These are phyloP conservation scores for Axinella damicornis DNA, from an alignment of 37 sponge, comb jelly and placozoan genomes.

Conservation along the genomic window DNA sequence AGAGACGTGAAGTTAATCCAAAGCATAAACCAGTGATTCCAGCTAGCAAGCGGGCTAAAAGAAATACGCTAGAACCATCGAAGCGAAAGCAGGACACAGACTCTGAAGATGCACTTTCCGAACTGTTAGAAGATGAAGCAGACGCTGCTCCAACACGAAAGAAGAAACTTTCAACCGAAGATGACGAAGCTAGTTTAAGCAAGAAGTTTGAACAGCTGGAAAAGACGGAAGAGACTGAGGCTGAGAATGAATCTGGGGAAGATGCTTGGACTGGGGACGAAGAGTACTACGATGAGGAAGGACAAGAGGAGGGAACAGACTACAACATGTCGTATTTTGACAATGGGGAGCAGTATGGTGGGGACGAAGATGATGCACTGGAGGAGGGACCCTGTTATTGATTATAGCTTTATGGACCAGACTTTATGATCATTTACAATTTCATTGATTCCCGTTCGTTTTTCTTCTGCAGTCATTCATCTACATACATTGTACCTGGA, in stretches of 20 bases:
- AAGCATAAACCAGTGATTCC: neutral
- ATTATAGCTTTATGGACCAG: too few species aligned
- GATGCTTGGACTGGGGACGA: conserved; percentile 45
- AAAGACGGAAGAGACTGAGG: conserved; percentile 3
- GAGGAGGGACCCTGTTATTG: conserved; percentile 83
- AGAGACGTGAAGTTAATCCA: neutral
- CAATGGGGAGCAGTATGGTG: conserved; percentile 79
- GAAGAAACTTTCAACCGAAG: too few species aligned
- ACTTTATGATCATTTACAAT: too few species aligned
- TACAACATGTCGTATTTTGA: conserved; percentile 86
- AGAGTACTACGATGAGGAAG: conserved; percentile 71
- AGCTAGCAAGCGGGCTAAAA: neutral
- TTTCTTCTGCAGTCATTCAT: too few species aligned
- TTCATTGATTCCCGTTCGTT: too few species aligned
- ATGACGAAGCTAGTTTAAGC: too few species aligned
- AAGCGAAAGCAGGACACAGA: neutral
- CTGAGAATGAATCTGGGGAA: neutral
- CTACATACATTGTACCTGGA: too few species aligned
- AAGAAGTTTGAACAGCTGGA: conserved; percentile 7
- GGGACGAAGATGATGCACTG: conserved; percentile 75
- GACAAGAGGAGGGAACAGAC: conserved; percentile 76
- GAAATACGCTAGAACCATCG: neutral
- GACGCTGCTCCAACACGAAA: neutral
- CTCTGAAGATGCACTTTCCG: neutral
- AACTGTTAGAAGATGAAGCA: neutral